Percentiles rank a stretch among this genome's conserved stretches.
phyloP scores from a whole-genome alignment of 2,888 invertebrate genomes.

The Heteromyza rotundicornis region DNA sequence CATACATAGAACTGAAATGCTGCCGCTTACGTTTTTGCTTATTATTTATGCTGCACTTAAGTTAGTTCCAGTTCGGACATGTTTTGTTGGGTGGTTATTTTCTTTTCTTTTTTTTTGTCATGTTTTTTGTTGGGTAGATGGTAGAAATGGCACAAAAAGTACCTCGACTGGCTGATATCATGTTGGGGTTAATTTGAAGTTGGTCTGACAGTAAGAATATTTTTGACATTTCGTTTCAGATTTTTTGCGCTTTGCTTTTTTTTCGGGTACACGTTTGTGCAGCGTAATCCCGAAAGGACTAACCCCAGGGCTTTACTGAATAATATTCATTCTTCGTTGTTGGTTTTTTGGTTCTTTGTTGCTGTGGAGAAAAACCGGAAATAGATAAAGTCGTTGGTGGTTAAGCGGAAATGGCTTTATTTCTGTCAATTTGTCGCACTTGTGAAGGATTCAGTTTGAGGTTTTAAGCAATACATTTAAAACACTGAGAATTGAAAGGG shows the following conservation, averaged over 20 bases:
- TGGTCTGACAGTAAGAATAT: neutral
- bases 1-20: too few relatives aligned
- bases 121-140: neutral
- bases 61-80: constrained; percentile 21
- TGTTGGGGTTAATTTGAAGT: neutral
- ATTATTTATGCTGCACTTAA: constrained; percentile 42
- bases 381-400: neutral
- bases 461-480: too few relatives aligned
- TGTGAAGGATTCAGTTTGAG: too few relatives aligned
- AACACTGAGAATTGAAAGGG: too few relatives aligned
- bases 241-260: neutral
- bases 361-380: neutral
- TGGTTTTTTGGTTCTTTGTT: neutral
- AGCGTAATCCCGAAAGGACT: neutral
- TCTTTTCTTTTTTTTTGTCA: neutral
- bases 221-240: neutral
- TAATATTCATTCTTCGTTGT: neutral
- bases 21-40: constrained; percentile 16
- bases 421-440: neutral
- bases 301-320: neutral
- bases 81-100: constrained; percentile 17
- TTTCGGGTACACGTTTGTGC: neutral
- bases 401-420: constrained; percentile 2
- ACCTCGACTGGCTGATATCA: neutral
- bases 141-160: neutral